Percentiles rank a stretch among this genome's conserved stretches.
Evolutionary conservation across 2,888 invertebrate genomes (phyloP).

Genomic region (Cosmorhoe ocellata): DNA sequence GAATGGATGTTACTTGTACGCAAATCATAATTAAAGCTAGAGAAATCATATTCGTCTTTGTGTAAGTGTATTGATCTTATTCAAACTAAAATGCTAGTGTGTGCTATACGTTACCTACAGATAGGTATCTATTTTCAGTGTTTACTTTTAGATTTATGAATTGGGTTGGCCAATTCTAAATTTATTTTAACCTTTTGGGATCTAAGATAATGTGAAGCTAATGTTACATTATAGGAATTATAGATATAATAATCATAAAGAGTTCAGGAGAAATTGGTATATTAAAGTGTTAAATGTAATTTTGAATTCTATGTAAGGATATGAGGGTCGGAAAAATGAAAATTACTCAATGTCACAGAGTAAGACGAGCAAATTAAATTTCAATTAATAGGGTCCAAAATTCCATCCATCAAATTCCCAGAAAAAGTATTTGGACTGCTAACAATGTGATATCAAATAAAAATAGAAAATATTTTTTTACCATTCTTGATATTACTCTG

Average conservation of each 20-base stretch:
- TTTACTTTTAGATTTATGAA: slow-evolving; percentile 49
- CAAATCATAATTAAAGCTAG: slow-evolving; percentile 49
- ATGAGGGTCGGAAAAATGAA: slow-evolving; percentile 57
- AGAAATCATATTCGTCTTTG: slow-evolving; percentile 50
- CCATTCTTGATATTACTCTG: slow-evolving; percentile 66
- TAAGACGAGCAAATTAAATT: slow-evolving; percentile 59
- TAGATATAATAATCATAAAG: slow-evolving; percentile 61
- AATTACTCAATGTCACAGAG: slow-evolving; percentile 67
- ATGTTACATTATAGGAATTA: slow-evolving; percentile 61
- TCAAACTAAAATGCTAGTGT: slow-evolving; percentile 42
- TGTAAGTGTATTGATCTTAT: slow-evolving; percentile 56
- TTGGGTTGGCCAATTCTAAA: slow-evolving; percentile 52
- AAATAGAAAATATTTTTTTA: slow-evolving; percentile 62
- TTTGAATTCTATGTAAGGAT: slow-evolving; percentile 65
- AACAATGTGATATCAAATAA: slow-evolving; percentile 67
- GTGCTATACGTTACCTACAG: slow-evolving; percentile 42
- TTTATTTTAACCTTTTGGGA: slow-evolving; percentile 53
- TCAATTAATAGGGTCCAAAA: slow-evolving; percentile 77
- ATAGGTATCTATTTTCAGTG: slow-evolving; percentile 45
- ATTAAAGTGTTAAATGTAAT: slow-evolving; percentile 65
- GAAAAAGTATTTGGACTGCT: slow-evolving; percentile 69
- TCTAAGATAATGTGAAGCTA: slow-evolving; percentile 61
- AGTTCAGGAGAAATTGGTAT: slow-evolving; percentile 64
- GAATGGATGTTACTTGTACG: slow-evolving; percentile 57
- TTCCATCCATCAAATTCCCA: slow-evolving; percentile 73